These are phyloP conservation scores for Melanotaenia parkinsoni DNA, from an alignment of 2,797 vertebrate species.

Conservation along the genomic window DNA sequence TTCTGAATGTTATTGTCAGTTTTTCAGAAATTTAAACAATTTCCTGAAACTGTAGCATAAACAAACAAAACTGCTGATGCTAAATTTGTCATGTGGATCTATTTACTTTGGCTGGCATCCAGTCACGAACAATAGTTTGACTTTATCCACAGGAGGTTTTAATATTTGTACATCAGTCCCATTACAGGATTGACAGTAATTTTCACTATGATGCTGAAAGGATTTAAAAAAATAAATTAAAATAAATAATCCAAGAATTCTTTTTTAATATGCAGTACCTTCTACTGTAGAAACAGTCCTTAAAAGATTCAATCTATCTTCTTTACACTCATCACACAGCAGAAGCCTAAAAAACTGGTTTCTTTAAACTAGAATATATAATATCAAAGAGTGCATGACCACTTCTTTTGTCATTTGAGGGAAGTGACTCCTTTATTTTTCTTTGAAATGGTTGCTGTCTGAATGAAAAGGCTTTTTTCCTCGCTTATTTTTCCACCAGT, in stretches of 20 bases:
- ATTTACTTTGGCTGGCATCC: too few species aligned
- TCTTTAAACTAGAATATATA: background rate
- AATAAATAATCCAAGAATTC: too few species aligned
- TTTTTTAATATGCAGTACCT: too few species aligned
- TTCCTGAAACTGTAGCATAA: too few species aligned
- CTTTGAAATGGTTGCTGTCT: background rate
- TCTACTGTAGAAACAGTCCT: too few species aligned
- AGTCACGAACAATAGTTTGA: background rate
- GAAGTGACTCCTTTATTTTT: slow-evolving; percentile 27
- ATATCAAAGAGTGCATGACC: background rate
- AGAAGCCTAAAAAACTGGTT: background rate
- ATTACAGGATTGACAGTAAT: background rate
- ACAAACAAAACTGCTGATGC: too few species aligned
- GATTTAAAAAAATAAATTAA: too few species aligned
- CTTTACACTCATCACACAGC: background rate
- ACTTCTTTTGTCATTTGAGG: slow-evolving; percentile 8
- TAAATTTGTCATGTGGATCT: too few species aligned
- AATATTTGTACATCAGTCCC: background rate
- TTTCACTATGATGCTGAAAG: too few species aligned
- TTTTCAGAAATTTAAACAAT: too few species aligned
- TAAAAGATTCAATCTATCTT: background rate
- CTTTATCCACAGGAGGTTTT: background rate
- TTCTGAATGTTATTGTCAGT: too few species aligned
- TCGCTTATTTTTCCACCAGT: background rate
- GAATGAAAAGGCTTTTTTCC: slow-evolving; percentile 9